Evolutionary conservation across 1,140 invertebrate genomes (phyloP).

Genomic region (Pseudomyrmex flavicornis): DNA sequence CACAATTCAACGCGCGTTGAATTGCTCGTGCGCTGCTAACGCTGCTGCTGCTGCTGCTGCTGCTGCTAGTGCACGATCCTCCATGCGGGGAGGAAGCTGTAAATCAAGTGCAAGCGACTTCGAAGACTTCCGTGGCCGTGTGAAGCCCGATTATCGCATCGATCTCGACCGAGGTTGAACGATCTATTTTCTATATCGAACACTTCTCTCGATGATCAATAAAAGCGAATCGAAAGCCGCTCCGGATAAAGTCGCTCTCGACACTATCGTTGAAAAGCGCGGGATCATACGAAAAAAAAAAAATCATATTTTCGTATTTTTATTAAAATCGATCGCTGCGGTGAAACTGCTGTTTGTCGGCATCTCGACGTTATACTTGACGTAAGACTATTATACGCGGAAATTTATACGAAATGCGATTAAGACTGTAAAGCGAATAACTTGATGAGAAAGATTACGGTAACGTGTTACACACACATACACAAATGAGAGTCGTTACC

Average conservation of each 20-base stretch:
- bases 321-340: background rate
- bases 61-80: conserved; percentile 55
- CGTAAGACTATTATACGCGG: background rate
- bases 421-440: background rate
- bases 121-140: conserved; percentile 50
- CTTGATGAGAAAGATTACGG: background rate
- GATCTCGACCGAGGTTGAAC: background rate
- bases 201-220: background rate
- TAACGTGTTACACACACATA: background rate
- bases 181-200: background rate
- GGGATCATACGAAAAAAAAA: background rate
- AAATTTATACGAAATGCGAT: background rate
- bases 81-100: conserved; percentile 64
- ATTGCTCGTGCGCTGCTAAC: conserved; percentile 52
- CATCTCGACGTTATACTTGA: no score
- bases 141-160: conserved; percentile 21
- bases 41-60: conserved; percentile 29
- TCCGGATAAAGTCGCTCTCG: background rate
- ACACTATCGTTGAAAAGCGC: background rate
- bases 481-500: conserved; percentile 16
- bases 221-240: background rate
- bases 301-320: background rate
- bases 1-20: conserved; percentile 70
- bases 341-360: background rate
- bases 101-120: conserved; percentile 64